phyloP scores from a whole-genome alignment of 2,888 invertebrate genomes.

The Neria commutata region DNA sequence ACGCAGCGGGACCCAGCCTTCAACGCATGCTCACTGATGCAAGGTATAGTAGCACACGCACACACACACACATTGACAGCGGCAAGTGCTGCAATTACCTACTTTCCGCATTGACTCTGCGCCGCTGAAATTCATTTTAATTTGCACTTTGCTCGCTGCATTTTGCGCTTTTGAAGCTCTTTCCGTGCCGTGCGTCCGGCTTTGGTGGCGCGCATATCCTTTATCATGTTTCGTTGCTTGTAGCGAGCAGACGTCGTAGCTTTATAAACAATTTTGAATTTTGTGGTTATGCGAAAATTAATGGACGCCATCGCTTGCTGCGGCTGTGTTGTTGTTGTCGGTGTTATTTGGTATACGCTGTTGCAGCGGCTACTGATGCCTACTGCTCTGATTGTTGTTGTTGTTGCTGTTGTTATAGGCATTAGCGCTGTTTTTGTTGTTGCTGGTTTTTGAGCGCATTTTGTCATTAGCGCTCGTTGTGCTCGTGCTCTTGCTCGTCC shows the following conservation, averaged over 20 bases:
- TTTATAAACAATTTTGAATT: slow-evolving; percentile 58
- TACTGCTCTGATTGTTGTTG: too few species aligned
- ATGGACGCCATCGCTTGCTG: slow-evolving; percentile 48
- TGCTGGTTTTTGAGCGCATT: too few species aligned
- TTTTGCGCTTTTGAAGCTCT: slow-evolving; percentile 9
- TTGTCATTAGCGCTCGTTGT: slow-evolving; percentile 47
- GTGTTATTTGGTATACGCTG: slow-evolving; percentile 50
- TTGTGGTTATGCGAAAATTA: slow-evolving; percentile 56
- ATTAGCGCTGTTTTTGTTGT: slow-evolving; percentile 37
- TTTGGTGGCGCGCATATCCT: not conserved
- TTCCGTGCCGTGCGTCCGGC: not conserved
- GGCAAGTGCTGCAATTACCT: slow-evolving; percentile 33
- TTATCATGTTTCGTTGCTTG: not conserved
- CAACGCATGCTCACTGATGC: not conserved
- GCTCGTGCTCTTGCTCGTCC: too few species aligned
- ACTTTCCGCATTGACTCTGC: slow-evolving; percentile 46
- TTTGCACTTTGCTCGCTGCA: slow-evolving; percentile 29
- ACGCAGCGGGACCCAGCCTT: not conserved
- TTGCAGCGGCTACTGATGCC: too few species aligned
- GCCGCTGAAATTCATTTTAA: slow-evolving; percentile 50
- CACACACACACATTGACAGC: not conserved
- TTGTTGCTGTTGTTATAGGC: slow-evolving; percentile 9
- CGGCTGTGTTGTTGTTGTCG: slow-evolving; percentile 14
- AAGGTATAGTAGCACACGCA: not conserved
- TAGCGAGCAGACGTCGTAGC: slow-evolving; percentile 35